These are phyloP conservation scores for Lamproptera curius DNA, from an alignment of 2,888 invertebrate genomes.

Conservation along the genomic window DNA sequence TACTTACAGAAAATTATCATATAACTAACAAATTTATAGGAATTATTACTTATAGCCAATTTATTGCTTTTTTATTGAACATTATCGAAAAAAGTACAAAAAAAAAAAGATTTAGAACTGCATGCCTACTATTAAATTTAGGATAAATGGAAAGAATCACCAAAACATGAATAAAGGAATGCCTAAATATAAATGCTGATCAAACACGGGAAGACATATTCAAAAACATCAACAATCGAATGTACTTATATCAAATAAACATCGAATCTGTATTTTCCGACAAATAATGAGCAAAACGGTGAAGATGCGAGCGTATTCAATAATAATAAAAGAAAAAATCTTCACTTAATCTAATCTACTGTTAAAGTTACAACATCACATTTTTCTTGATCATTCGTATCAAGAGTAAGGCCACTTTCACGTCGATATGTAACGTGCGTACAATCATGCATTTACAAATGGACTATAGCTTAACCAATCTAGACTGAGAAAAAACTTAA, in stretches of 20 bases:
- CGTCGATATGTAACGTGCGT: conserved; percentile 36
- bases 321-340: not conserved
- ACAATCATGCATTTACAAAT: conserved; percentile 39
- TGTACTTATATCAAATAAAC: conserved; percentile 10
- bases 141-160: not conserved
- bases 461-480: too few relatives aligned
- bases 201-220: not conserved
- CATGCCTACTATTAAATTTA: too few relatives aligned
- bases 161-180: conserved; percentile 9
- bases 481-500: too few relatives aligned
- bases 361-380: conserved; percentile 16
- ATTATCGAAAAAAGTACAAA: too few relatives aligned
- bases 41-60: too few relatives aligned
- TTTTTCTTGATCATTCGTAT: conserved; percentile 8
- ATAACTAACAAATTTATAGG: conserved; percentile 18
- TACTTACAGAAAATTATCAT: conserved; percentile 24
- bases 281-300: conserved; percentile 10
- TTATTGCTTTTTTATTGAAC: too few relatives aligned
- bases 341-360: not conserved
- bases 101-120: too few relatives aligned
- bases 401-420: conserved; percentile 24
- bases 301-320: not conserved
- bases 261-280: not conserved
- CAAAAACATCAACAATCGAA: not conserved
- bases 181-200: conserved; percentile 9